Percentiles rank a stretch among this genome's conserved stretches.
Conservation (phyloP, 23 tunicate species). For the Trididemnum nubilum region DNA sequence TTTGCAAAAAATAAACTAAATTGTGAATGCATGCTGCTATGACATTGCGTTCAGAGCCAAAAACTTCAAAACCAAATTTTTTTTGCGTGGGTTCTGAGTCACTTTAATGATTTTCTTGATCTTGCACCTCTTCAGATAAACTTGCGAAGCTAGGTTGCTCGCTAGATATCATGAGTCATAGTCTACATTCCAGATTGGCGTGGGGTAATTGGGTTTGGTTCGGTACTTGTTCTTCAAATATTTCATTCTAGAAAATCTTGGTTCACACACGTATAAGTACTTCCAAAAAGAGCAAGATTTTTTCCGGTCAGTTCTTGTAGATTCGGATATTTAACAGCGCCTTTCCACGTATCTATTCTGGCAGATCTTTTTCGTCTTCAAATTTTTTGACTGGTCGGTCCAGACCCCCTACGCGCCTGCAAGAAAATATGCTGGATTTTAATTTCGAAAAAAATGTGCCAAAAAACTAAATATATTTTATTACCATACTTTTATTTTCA, state of each 20-base stretch:
- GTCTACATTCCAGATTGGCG: slow-evolving; percentile 24
- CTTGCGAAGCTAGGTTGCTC: slow-evolving; percentile 31
- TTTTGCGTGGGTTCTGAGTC: too few relatives aligned
- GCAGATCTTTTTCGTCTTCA: slow-evolving; percentile 36
- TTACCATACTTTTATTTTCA: too few relatives aligned
- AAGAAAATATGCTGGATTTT: too few relatives aligned
- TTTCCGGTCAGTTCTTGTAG: slow-evolving; percentile 34
- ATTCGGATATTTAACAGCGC: slow-evolving; percentile 25
- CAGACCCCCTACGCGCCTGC: too few relatives aligned
- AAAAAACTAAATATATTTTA: too few relatives aligned
- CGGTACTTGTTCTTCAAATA: slow-evolving; percentile 31
- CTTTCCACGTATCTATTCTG: slow-evolving; percentile 10
- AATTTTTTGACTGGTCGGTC: slow-evolving; percentile 15
- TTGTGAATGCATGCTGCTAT: too few relatives aligned
- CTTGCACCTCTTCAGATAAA: slow-evolving; percentile 21
- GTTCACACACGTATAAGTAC: slow-evolving; percentile 49
- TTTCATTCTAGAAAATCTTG: slow-evolving; percentile 28
- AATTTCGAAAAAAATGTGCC: too few relatives aligned
- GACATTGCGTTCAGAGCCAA: too few relatives aligned
- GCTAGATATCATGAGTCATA: slow-evolving; percentile 35
- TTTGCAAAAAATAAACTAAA: too few relatives aligned
- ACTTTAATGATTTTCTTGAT: slow-evolving; percentile 23
- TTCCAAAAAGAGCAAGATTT: slow-evolving; percentile 35
- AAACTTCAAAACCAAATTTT: too few relatives aligned
- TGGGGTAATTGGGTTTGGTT: slow-evolving; percentile 3